Base-by-base conservation (phyloP, 2,113 vertebrate species). In the Notothenia coriiceps region DNA sequence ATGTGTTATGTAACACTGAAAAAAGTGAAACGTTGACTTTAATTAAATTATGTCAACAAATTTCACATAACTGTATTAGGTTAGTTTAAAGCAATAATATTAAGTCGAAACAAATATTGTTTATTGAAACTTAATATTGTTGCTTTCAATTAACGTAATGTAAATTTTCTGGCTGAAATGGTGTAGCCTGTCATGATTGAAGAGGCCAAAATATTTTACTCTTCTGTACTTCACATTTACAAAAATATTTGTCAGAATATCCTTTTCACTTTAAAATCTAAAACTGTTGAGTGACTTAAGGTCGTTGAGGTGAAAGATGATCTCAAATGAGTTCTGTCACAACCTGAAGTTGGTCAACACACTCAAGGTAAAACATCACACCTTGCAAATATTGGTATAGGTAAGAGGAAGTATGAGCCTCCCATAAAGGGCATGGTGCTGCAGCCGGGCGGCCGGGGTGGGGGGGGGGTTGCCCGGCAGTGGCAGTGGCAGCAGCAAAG, bases 331-430 rank as follows among this genome's bases (percentile, higher is more conserved):
- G 18, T 82, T 80, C 18, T 67, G 18, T 54, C 50, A 14, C 55
- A 54, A 44, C 67, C 15, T 65, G 22, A 1, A 63, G 13, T 55
- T 72, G 66, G 64, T 71, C 60, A 80, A 75, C 71, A 85, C 33
- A 44, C 29, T 79, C 65, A 77, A 55, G 51, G 77, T 83, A 83
- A 80, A 82, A 82, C 69, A 82, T 6, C 76, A 70, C 62, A 80
- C 50, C 51, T 63, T 70, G 72, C 65, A 80, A 86, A 80, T 91
- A 78, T 88, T 90, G 86, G 88, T 80, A 60, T 69, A 86, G 83
- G 72, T 83, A 63, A 73, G 72, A 81, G 75, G 63, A 86, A 76
- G 65, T 17, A 22, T 68, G 57, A 75, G 71, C 55, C 56, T 77
- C 77, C 60, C 46, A 17, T 70, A 59, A 82, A 78, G 73, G 12